These are phyloP conservation scores for Caenorhabditis drosophilae DNA, from an alignment of 2,888 invertebrate species.

Conservation along the genomic window DNA sequence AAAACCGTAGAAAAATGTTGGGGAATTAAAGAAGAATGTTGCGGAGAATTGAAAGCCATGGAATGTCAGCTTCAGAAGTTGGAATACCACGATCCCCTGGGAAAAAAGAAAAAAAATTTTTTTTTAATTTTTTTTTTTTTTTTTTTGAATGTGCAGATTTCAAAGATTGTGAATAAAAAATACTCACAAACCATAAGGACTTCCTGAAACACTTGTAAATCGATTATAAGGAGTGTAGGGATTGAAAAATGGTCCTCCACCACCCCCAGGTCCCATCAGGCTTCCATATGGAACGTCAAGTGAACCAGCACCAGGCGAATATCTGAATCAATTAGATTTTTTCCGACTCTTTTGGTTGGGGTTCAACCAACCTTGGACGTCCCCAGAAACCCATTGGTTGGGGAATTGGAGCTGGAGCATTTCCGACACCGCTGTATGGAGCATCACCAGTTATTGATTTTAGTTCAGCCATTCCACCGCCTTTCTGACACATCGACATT, in stretches of 20 bases:
- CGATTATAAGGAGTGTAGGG: constrained; percentile 26
- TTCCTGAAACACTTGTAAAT: constrained; percentile 40
- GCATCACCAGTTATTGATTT: constrained; percentile 52
- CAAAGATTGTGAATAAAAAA: background rate
- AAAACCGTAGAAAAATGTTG: constrained; percentile 6
- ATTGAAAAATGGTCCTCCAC: constrained; percentile 10
- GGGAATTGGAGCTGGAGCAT: constrained; percentile 49
- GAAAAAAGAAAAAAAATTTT: no score
- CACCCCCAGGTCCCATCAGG: constrained; percentile 18
- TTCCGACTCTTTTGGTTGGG: no score
- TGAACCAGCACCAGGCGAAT: constrained; percentile 28
- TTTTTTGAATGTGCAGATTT: background rate
- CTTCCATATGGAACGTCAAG: constrained; percentile 32
- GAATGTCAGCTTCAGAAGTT: constrained; percentile 24
- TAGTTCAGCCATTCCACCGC: constrained; percentile 50
- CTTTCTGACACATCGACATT: constrained; percentile 18
- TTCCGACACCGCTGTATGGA: constrained; percentile 48
- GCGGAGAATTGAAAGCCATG: constrained; percentile 19
- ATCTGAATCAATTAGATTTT: no score
- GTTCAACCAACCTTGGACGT: constrained; percentile 32
- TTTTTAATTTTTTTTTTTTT: background rate
- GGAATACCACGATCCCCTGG: constrained; percentile 35
- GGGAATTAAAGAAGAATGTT: constrained; percentile 18
- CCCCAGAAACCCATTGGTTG: constrained; percentile 58
- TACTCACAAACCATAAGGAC: constrained; percentile 54